phyloP scores from a whole-genome alignment of 2,888 invertebrate species.

The Pyrgus malvae region DNA sequence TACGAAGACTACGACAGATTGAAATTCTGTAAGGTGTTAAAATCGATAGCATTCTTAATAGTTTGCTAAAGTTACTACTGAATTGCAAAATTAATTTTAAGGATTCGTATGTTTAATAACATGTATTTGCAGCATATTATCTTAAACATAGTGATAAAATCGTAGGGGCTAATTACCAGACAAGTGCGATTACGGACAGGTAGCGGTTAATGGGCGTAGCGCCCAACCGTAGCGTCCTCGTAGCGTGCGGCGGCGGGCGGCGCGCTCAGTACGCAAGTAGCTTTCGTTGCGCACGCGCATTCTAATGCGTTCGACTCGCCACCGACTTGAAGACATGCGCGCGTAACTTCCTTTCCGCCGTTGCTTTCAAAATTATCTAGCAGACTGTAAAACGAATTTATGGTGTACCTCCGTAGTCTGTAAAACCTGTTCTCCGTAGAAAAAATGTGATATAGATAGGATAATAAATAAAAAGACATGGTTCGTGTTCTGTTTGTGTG shows the following conservation, averaged over 20 bases:
- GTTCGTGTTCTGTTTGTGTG: conserved; percentile 47
- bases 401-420: conserved; percentile 17
- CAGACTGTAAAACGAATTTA: conserved; percentile 18
- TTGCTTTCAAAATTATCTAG: conserved; percentile 15
- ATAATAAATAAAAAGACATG: conserved; percentile 37
- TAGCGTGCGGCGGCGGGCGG: conserved; percentile 51
- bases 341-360: conserved; percentile 35
- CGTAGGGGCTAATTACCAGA: conserved; percentile 11
- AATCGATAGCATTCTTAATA: no score
- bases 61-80: no score
- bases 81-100: no score
- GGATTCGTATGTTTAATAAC: no score
- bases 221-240: conserved; percentile 63
- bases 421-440: conserved; percentile 4
- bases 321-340: conserved; percentile 49
- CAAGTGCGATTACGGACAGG: conserved; percentile 37
- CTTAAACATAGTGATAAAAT: conserved; percentile 2
- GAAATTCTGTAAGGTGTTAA: no score
- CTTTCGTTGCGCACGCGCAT: conserved; percentile 73
- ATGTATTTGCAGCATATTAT: no score
- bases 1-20: no score
- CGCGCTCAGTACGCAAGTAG: conserved; percentile 60
- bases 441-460: conserved; percentile 43
- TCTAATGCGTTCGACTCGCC: conserved; percentile 31
- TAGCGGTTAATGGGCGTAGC: conserved; percentile 60